Evolutionary conservation across 2,888 invertebrate genomes (phyloP).

Genomic region (Campopleginae sp.): DNA sequence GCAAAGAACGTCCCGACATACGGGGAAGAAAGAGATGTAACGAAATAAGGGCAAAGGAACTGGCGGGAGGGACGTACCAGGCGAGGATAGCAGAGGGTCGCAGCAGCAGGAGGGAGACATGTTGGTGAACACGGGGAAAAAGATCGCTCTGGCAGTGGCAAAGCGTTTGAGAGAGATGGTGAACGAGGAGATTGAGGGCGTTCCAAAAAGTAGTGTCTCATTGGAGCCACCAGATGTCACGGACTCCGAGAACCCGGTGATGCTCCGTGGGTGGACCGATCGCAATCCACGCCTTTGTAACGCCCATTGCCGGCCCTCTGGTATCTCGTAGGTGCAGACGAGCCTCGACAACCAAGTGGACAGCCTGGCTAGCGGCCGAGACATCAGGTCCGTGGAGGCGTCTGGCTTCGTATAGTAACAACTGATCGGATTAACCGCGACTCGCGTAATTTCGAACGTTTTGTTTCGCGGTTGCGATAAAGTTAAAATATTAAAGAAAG

Average conservation of each 20-base stretch:
- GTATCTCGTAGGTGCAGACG: slow-evolving; percentile 80
- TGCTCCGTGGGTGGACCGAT: slow-evolving; percentile 34
- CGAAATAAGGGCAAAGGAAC: slow-evolving; percentile 5
- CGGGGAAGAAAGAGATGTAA: slow-evolving; percentile 33
- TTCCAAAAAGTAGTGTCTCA: slow-evolving; percentile 28
- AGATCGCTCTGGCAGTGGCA: slow-evolving; percentile 1
- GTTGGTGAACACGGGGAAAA: slow-evolving; percentile 52
- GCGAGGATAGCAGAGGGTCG: neutral
- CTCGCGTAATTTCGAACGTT: slow-evolving; percentile 41
- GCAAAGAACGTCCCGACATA: neutral
- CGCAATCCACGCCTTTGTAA: slow-evolving; percentile 71
- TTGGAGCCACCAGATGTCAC: slow-evolving; percentile 69
- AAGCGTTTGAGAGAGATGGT: neutral
- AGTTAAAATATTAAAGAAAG: slow-evolving; percentile 8
- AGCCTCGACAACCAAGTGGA: slow-evolving; percentile 83
- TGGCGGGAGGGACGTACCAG: neutral
- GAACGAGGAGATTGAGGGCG: slow-evolving; percentile 60
- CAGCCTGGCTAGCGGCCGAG: slow-evolving; percentile 81
- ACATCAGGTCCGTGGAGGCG: slow-evolving; percentile 74
- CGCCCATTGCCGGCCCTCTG: slow-evolving; percentile 79
- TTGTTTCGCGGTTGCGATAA: slow-evolving; percentile 50
- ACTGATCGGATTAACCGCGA: slow-evolving; percentile 49
- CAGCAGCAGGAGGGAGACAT: slow-evolving; percentile 31
- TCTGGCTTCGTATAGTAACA: slow-evolving; percentile 63
- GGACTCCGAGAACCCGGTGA: slow-evolving; percentile 29